Base-by-base conservation (phyloP, 2,888 invertebrate genomes). In the Creontiades dilutus region DNA sequence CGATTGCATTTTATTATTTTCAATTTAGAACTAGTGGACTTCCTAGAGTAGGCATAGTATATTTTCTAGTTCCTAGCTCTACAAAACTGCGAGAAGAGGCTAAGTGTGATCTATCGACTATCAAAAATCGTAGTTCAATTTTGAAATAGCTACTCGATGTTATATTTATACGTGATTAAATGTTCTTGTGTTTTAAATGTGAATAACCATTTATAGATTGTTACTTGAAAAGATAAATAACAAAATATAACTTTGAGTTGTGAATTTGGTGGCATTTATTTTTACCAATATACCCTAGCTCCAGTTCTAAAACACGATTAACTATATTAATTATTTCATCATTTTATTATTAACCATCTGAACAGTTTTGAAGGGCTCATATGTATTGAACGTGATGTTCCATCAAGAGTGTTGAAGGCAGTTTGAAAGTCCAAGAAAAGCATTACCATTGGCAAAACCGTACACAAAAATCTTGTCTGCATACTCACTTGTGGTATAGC, bases 81-180 rank as follows among this genome's bases (percentile, higher is more conserved):
- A 61, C 28, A 52, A 86, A 86, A 46, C 61, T 75, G 48, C 28
- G 46, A 78, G 19, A 61, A 16, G 78, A 55, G 88, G 88, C 47
- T 76, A 80, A 52, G 88, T 88, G 88, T 88, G 88, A 88, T 88
- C 88, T 76, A 80, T 78, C 57, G 88, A 88, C 88, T 88, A 88
- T 88, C 88, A 88, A 61, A 55, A 47, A 28, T 12, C 28, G 48
- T 55, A 55, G 52, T 52, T 48, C 23, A 68, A 68, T 78, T 52
- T 48, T 85, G 16, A 61, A 85, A 85, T 85, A 88, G 88, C 37
- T 28, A 55, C 47, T 78, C 27, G 52, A 88, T 78, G 88, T 88
- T 88, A 88, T 88, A 88, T 88, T 88, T 88, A 88, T 78, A 88
- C 78, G 80, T 88, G 78, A 80, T 78, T 78, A 55, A 80, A 88